phyloP scores from a whole-genome alignment of 2,797 vertebrate species.

The Lacerta viridis region DNA sequence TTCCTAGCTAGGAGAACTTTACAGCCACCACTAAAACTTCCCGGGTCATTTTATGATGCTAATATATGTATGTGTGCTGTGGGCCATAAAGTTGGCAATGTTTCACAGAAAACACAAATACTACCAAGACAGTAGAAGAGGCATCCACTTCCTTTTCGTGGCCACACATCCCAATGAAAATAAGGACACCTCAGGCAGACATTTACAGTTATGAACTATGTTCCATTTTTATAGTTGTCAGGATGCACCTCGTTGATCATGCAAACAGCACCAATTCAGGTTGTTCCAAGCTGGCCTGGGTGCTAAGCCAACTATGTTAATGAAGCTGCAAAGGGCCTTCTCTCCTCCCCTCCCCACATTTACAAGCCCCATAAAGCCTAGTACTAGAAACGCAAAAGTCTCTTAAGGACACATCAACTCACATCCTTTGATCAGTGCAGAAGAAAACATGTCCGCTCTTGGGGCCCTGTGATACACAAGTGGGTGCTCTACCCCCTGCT shows the following conservation, averaged over 20 bases:
- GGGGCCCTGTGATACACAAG: constrained; percentile 62
- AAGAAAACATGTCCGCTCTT: constrained; percentile 60
- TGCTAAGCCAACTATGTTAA: constrained; percentile 58
- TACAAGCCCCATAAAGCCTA: constrained; percentile 55
- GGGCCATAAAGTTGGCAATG: constrained; percentile 30
- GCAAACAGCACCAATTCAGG: constrained; percentile 45
- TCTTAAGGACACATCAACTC: constrained; percentile 59
- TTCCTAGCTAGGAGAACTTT: no score
- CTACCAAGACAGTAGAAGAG: constrained; percentile 14
- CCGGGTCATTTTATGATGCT: constrained; percentile 40
- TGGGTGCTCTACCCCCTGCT: neutral
- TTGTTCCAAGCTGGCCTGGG: constrained; percentile 32
- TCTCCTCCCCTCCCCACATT: constrained; percentile 26
- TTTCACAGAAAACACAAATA: constrained; percentile 14
- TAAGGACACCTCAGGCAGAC: neutral
- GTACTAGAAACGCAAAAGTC: constrained; percentile 55
- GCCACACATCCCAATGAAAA: neutral
- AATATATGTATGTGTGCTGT: constrained; percentile 16
- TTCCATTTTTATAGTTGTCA: constrained; percentile 37
- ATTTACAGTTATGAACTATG: constrained; percentile 40
- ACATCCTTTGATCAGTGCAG: constrained; percentile 60
- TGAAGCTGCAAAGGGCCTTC: constrained; percentile 48
- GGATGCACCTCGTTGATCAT: neutral
- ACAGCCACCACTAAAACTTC: neutral
- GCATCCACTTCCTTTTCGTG: constrained; percentile 35